Base-by-base conservation (phyloP, 2,888 invertebrate genomes). In the Xylophagus ater region DNA sequence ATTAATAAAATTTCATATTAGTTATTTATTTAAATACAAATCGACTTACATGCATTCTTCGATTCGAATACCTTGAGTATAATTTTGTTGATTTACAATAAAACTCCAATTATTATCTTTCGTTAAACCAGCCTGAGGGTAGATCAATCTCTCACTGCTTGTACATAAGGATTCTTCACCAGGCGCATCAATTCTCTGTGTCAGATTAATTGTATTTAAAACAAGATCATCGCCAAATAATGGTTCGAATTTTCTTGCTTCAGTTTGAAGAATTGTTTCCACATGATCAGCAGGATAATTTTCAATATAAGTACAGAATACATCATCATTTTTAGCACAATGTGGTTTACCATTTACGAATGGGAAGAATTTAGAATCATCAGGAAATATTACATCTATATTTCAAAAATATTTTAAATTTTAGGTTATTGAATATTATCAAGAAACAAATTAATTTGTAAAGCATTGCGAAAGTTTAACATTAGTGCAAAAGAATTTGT, bases 21-120 rank as follows among this genome's bases (percentile, higher is more conserved):
- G n/a, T n/a, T n/a, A n/a, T n/a, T n/a, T n/a, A n/a, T n/a, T n/a
- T n/a, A n/a, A n/a, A n/a, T n/a, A n/a, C n/a, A 25, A 12, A 10
- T 24, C 28, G 37, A 37, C 37, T 33, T 29, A 42, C 37, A 55
- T 43, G 66, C 83, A 84, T 37, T 69, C 67, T 61, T 83, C 81
- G 1, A 79, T 71, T 37, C 73, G 67, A 34, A 81, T 71, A 7
- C 76, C 78, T 56, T 84, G 84, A 7, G 71, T 59, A 21, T 72
- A 72, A 1, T 68, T 57, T 1, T 69, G 69, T 18, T 71, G 70
- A 53, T 84, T 82, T 2, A 81, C 60, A 13, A 84, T 70, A 41
- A 68, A 70, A 47, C 72, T 69, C 78, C 78, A 81, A 43, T 74
- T 66, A 10, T 72, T 70, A 6, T 71, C 59, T 45, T 65, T 65